Conservation (phyloP, 2,113 vertebrate genomes). For the Lontra canadensis region DNA sequence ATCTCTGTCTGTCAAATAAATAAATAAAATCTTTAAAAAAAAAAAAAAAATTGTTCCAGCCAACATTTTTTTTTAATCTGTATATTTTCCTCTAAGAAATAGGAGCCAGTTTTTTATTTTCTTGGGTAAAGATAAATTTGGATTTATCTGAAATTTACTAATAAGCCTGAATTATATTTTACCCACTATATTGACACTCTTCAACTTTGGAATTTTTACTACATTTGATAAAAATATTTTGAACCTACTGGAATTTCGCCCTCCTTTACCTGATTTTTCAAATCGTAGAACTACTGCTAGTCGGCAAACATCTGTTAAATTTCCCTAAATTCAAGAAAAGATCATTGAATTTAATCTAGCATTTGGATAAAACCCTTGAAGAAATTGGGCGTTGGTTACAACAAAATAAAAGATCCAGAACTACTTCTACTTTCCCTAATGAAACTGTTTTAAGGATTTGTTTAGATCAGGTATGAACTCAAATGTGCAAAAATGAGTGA, state of each 20-base stretch:
- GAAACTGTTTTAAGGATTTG: background rate
- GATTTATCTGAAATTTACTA: background rate
- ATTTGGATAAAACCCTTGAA: background rate
- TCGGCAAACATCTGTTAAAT: background rate
- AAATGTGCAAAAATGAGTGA: background rate
- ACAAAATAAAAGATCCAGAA: background rate
- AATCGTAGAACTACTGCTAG: background rate
- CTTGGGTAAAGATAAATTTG: background rate
- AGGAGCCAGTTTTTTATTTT: background rate
- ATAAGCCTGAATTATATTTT: background rate
- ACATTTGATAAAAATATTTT: background rate
- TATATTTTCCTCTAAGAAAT: background rate
- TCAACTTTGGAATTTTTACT: background rate
- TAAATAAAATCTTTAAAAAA: too few species aligned
- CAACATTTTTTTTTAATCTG: background rate
- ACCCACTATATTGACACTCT: background rate
- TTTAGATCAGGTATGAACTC: background rate
- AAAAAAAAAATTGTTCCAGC: background rate
- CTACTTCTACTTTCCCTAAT: background rate
- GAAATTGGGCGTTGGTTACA: background rate
- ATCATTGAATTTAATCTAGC: background rate
- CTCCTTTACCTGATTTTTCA: background rate
- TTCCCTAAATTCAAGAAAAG: background rate
- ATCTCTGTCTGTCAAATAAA: too few species aligned
- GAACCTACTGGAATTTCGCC: background rate